Evolutionary conservation across 2,888 invertebrate genomes (phyloP), one percentile per base, ranked within the genome.

Genomic region (Eulithis prunata): DNA sequence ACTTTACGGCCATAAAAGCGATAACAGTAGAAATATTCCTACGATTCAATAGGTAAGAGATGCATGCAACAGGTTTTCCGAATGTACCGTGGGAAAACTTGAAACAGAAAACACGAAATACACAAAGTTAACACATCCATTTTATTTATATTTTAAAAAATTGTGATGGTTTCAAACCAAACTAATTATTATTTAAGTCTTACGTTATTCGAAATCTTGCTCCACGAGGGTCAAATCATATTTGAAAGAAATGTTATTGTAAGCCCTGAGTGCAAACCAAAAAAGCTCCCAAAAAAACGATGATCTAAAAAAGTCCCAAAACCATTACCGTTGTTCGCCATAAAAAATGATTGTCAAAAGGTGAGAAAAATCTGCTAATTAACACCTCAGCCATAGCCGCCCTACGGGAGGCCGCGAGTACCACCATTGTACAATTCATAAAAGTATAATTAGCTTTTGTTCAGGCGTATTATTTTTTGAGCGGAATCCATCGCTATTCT

Each of bases 361-460:
- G 92, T 93, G 92, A 91, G 92, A 93, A 92, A 72, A 91, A 87
- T 89, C 86, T 75, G 80, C 82, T 91, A 92, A 92, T 93, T 90
- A 91, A 82, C 86, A 86, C 85, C 77, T 84, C 74, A 79, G 76
- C 75, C 76, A 72, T 57, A 74, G 73, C 85, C 32, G 82, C 85
- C 84, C 89, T 73, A 74, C 79, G 75, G 82, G 85, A 76, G 80
- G 82, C 80, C 58, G 76, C 45, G 7, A 13, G 21, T 43, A 45
- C 71, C 57, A 57, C 84, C 80, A 86, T 89, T 88, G 90, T 88
- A 77, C 77, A 72, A 81, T 80, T 81, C 83, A 83, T 85, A 82
- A 81, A 86, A 84, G 80, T 83, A 86, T 92, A 91, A 91, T 91
- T 91, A 91, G 82, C 87, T 83, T 87, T 90, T 90, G 88, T 91